Evolutionary conservation across 1,140 invertebrate species (phyloP), one percentile per base, ranked within the genome.

Genomic region (Drusus annulatus): DNA sequence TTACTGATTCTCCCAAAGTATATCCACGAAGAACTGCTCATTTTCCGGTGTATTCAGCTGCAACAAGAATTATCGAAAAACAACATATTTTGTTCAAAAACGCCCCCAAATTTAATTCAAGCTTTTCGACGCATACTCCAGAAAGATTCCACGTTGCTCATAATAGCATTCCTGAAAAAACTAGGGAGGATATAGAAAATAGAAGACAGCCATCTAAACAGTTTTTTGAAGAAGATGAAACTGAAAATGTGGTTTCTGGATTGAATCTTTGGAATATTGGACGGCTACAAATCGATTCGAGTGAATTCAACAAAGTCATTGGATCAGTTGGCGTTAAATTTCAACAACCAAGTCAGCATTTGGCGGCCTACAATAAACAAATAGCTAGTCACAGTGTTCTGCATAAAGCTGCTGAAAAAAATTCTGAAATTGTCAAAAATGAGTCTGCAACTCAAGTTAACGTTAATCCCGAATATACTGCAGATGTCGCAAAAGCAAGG

Each of bases 1-100:
- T 71, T 16, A 52, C 25, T 17, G 68, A 71, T 15, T 52, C 68
- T 25, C 68, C 68, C 13, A 21, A 71, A 71, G 68, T 71, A 6
- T 13, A 15, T 0, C 50, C 68, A 52, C 19, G 50, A 51, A 71
- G n/a, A 71, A 13, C 21, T 45, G 19, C 17, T 3, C 52, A 50
- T 23, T 52, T 52, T 51, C 17, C 36, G 36, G 13, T 45, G 10
- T 45, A 45, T 13, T 8, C 8, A 10, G 5, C 36, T 45, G 36
- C 36, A 45, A 10, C 36, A 13, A 45, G 36, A 45, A 45, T 45
- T 45, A 8, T 45, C 36, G 36, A 45, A 45, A 45, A 45, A 10
- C 36, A 45, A 13, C 13, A 45, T 45, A 45, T 8, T 2, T 13
- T 45, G 13, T 45, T 45, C 36, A 8, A 13, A 45, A 45, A 45